These are phyloP conservation scores for Stenodema calcarata DNA, from an alignment of 2,888 invertebrate species.

Conservation along the genomic window DNA sequence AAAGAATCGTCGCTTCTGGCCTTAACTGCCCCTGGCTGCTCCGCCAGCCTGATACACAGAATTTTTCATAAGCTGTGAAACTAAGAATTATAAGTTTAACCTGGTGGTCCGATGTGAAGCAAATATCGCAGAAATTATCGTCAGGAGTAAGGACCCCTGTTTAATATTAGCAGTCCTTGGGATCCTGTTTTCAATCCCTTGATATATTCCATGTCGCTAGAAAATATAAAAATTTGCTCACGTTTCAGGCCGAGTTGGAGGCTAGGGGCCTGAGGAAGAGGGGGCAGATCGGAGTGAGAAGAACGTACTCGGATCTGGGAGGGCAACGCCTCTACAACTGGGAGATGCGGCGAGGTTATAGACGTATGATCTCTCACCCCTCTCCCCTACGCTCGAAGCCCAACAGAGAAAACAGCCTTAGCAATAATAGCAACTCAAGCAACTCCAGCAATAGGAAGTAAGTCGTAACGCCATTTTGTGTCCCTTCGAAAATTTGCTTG, in stretches of 20 bases:
- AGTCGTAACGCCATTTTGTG: neutral
- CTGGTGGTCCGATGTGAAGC: too few species aligned
- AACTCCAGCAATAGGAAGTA: slow-evolving; percentile 41
- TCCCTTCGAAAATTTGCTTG: neutral
- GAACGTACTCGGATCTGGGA: slow-evolving; percentile 68
- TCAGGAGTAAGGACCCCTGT: too few species aligned
- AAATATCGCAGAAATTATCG: too few species aligned
- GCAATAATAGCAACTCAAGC: slow-evolving; percentile 48
- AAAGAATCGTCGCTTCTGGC: too few species aligned
- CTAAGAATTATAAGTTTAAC: too few species aligned
- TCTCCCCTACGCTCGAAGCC: slow-evolving; percentile 64
- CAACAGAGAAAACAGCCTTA: slow-evolving; percentile 45
- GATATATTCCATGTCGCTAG: neutral
- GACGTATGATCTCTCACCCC: slow-evolving; percentile 65
- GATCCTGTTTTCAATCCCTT: too few species aligned
- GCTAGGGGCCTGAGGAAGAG: slow-evolving; percentile 61
- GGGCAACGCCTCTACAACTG: slow-evolving; percentile 67
- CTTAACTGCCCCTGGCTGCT: too few species aligned
- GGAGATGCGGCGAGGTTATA: slow-evolving; percentile 64
- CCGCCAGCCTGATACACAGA: too few species aligned
- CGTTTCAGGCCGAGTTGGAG: slow-evolving; percentile 66
- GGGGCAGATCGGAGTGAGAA: slow-evolving; percentile 63
- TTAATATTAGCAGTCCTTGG: too few species aligned
- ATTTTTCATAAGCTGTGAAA: too few species aligned
- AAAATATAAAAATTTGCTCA: neutral